phyloP scores from a whole-genome alignment of 2,797 vertebrate genomes.

The Calcarius lapponicus region DNA sequence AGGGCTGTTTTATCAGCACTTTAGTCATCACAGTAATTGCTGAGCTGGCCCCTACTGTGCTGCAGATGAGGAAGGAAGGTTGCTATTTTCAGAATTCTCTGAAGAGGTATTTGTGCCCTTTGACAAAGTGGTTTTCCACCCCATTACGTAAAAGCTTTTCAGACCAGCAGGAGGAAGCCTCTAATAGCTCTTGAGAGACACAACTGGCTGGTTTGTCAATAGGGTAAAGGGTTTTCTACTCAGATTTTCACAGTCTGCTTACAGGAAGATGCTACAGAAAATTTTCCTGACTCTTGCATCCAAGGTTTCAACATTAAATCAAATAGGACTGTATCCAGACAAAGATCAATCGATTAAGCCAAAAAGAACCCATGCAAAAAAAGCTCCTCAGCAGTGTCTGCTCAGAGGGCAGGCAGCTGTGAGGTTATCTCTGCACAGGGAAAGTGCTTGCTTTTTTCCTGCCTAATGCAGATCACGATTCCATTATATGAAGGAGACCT shows the following conservation, averaged over 20 bases:
- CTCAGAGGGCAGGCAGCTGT: background rate
- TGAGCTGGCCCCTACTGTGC: conserved; percentile 15
- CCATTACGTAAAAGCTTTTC: conserved; percentile 40
- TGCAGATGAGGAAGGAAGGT: conserved; percentile 10
- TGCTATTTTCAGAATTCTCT: conserved; percentile 44
- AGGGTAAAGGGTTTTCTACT: background rate
- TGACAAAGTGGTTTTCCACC: conserved; percentile 19
- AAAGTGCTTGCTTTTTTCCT: background rate
- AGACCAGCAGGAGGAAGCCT: conserved; percentile 9
- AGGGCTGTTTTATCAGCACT: conserved; percentile 25
- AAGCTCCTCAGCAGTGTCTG: background rate
- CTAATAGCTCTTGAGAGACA: conserved; percentile 21
- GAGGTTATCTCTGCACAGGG: background rate
- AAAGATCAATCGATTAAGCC: background rate
- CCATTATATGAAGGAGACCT: background rate
- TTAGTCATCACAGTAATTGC: conserved; percentile 20
- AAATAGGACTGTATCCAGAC: background rate
- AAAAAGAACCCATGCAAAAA: conserved; percentile 2
- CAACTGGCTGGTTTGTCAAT: background rate
- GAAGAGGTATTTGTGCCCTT: background rate
- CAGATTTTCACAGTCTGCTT: background rate
- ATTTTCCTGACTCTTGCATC: background rate
- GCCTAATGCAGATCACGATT: background rate
- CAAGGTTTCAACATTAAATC: background rate
- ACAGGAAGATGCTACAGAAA: background rate